phyloP scores from a whole-genome alignment of 2,797 vertebrate genomes.

The Pogoniulus pusillus region DNA sequence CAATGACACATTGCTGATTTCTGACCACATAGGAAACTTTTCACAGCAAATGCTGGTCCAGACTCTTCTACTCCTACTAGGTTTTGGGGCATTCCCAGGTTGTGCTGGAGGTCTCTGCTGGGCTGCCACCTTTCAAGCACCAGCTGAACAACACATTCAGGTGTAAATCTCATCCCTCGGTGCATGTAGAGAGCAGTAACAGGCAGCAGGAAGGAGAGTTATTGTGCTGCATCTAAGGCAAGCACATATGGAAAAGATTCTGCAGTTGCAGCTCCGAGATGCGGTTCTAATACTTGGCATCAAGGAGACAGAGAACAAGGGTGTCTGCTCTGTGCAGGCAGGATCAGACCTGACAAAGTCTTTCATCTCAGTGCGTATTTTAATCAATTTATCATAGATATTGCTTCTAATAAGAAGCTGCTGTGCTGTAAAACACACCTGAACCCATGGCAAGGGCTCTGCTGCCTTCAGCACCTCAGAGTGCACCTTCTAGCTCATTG shows the following conservation, averaged over 20 bases:
- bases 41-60: neutral
- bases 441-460: neutral
- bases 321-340: neutral
- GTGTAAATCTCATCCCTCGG: neutral
- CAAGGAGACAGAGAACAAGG: neutral
- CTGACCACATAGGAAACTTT: neutral
- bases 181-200: neutral
- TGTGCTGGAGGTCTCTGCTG: neutral
- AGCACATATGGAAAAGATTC: neutral
- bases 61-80: neutral
- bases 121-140: neutral
- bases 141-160: neutral
- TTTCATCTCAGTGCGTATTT: neutral
- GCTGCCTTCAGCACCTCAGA: neutral
- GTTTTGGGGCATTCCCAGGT: neutral
- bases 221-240: neutral
- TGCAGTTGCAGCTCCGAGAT: neutral
- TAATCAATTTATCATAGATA: neutral
- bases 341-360: neutral
- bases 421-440: neutral
- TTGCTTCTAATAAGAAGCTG: neutral
- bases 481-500: neutral
- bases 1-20: neutral
- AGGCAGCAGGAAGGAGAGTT: neutral
- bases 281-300: neutral